A percentile compares a stretch with the other conserved stretches of the same genome.
These are phyloP conservation scores for Phyto melanocephala DNA, from an alignment of 2,888 invertebrate species.

Conservation along the genomic window DNA sequence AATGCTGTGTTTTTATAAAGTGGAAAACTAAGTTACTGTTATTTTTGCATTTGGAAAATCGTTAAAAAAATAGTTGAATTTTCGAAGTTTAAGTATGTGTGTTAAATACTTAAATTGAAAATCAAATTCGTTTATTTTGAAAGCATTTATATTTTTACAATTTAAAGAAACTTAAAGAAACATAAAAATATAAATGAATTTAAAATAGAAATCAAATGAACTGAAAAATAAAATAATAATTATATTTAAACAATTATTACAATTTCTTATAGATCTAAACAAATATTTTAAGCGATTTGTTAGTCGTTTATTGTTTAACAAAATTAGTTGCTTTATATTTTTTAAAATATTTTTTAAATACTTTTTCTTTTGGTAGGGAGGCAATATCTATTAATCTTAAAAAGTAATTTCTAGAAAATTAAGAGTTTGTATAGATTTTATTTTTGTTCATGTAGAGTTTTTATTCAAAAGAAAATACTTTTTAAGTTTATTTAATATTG, in stretches of 20 bases:
- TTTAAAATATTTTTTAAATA: background rate
- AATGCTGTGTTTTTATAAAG: background rate
- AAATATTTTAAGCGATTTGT: conserved; percentile 31
- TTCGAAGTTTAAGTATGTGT: conserved; percentile 38
- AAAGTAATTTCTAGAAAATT: too few species aligned
- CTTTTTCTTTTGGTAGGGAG: background rate
- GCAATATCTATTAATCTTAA: too few species aligned
- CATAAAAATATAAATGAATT: conserved; percentile 62
- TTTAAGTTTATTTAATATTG: background rate
- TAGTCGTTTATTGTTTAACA: conserved; percentile 49
- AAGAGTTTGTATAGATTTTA: too few species aligned
- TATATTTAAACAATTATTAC: conserved; percentile 66
- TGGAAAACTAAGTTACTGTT: conserved; percentile 60
- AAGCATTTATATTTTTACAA: conserved; percentile 65
- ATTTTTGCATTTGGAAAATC: conserved; percentile 29
- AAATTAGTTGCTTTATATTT: conserved; percentile 27
- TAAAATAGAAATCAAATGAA: conserved; percentile 20
- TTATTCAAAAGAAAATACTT: too few species aligned
- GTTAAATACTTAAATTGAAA: conserved; percentile 48
- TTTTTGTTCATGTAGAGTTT: too few species aligned
- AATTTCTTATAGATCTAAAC: conserved; percentile 59
- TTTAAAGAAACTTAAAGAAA: conserved; percentile 32
- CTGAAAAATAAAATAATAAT: conserved; percentile 65
- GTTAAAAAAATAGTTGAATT: conserved; percentile 35
- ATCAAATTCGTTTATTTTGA: conserved; percentile 53